A percentile compares a stretch with the other conserved stretches of the same genome.
These are phyloP conservation scores for Danio kyathit DNA, from an alignment of 2,797 vertebrate species.

Conservation along the genomic window DNA sequence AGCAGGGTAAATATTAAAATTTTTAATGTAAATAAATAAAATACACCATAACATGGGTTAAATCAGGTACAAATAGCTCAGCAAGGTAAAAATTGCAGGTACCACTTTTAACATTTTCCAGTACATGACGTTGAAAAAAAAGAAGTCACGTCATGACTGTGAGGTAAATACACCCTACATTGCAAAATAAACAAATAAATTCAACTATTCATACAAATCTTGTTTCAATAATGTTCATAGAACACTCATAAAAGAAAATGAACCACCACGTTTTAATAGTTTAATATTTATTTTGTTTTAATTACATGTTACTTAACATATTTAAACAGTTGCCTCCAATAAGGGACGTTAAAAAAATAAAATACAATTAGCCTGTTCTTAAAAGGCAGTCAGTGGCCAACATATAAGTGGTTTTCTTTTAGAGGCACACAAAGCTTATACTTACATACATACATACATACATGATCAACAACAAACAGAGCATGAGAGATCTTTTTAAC, in stretches of 20 bases:
- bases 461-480: slow-evolving; percentile 47
- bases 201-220: too few relatives aligned
- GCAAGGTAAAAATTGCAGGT: too few relatives aligned
- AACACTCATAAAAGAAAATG: not conserved
- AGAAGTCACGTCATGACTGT: not conserved
- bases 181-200: not conserved
- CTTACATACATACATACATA: slow-evolving; percentile 65
- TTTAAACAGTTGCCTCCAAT: slow-evolving; percentile 82
- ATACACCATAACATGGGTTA: too few relatives aligned
- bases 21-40: too few relatives aligned
- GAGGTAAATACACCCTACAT: not conserved
- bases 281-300: slow-evolving; percentile 84
- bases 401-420: slow-evolving; percentile 80
- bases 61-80: too few relatives aligned
- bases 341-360: slow-evolving; percentile 82
- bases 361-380: slow-evolving; percentile 83
- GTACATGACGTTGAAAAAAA: too few relatives aligned
- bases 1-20: too few relatives aligned
- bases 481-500: slow-evolving; percentile 34
- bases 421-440: slow-evolving; percentile 76
- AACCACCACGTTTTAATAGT: slow-evolving; percentile 48
- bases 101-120: too few relatives aligned
- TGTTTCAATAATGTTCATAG: not conserved
- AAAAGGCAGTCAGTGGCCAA: slow-evolving; percentile 82
- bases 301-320: slow-evolving; percentile 89